Conservation (phyloP, 2,797 vertebrate genomes). For the Emys orbicularis region DNA sequence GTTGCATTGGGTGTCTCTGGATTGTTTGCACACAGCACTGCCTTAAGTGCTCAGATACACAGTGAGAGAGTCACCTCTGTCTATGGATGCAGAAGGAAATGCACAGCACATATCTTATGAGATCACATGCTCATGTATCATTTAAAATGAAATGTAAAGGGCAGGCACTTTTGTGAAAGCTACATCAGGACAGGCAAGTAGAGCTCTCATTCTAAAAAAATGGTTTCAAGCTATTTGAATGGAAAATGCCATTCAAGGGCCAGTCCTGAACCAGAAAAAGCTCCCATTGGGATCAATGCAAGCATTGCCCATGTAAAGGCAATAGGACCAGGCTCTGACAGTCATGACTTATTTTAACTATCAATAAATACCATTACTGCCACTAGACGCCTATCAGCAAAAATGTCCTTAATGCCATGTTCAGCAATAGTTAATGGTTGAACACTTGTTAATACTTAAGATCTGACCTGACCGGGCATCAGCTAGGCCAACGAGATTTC, state of each 20-base stretch:
- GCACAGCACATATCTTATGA: not conserved
- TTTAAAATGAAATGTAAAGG: not conserved
- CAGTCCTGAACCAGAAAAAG: no score
- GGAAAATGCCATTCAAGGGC: not conserved
- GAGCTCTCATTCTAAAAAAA: not conserved
- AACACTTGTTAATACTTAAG: not conserved
- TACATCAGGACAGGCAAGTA: not conserved
- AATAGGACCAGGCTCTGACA: conserved; percentile 32
- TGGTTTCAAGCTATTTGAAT: conserved; percentile 39
- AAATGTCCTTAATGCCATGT: not conserved
- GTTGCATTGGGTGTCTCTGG: not conserved
- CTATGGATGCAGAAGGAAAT: fast-evolving
- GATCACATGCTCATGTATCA: not conserved
- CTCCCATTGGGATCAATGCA: not conserved
- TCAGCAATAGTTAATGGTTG: not conserved
- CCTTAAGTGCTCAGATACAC: not conserved
- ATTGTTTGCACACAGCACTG: fast-evolving
- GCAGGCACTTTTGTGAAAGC: not conserved
- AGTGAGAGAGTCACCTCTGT: not conserved
- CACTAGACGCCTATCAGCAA: not conserved
- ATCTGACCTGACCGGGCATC: not conserved
- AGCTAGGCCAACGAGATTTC: not conserved
- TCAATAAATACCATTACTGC: not conserved
- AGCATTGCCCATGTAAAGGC: fast-evolving
- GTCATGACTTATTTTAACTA: not conserved